phyloP scores from a whole-genome alignment of 2,797 vertebrate genomes.

The Bradypodion pumilum region DNA sequence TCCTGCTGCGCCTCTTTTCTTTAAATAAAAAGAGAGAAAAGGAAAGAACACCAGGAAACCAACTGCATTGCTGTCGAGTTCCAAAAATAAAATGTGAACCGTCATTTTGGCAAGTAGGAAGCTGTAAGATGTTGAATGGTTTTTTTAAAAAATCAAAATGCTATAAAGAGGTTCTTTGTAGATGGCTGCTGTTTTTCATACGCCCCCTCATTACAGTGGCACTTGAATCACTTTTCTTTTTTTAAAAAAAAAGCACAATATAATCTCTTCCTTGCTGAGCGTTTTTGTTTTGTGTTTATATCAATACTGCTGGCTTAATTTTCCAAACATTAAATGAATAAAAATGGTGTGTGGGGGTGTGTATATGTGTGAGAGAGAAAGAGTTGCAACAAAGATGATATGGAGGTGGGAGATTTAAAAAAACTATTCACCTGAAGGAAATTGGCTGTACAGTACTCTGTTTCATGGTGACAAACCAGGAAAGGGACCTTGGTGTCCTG shows the following conservation, averaged over 20 bases:
- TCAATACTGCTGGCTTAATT: background rate
- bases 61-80: too few species aligned
- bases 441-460: too few species aligned
- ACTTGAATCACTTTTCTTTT: background rate
- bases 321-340: background rate
- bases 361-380: background rate
- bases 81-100: background rate
- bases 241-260: background rate
- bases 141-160: background rate
- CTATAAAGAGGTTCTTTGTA: accelerated
- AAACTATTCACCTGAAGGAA: background rate
- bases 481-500: too few species aligned
- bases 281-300: background rate
- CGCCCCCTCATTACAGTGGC: background rate
- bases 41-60: background rate
- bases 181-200: background rate
- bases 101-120: background rate
- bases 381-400: background rate
- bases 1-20: background rate
- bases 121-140: background rate
- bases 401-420: too few species aligned
- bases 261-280: background rate
- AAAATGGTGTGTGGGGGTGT: background rate
- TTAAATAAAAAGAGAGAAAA: too few species aligned
- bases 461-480: too few species aligned